phyloP scores from a whole-genome alignment of 2,113 vertebrate genomes.

The Coryphaenoides rupestris region DNA sequence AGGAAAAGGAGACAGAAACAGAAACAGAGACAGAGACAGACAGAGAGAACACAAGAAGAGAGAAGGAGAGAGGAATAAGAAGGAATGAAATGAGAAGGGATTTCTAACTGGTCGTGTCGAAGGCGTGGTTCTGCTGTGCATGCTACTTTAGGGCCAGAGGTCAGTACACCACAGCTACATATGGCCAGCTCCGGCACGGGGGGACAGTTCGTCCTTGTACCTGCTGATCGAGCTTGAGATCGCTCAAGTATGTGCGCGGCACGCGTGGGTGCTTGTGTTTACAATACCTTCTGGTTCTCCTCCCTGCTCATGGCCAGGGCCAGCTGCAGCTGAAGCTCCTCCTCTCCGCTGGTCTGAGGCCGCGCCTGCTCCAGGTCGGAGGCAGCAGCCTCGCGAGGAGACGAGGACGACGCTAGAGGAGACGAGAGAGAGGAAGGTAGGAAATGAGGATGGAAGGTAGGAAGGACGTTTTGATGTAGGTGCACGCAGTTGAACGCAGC shows the following conservation, averaged over 20 bases:
- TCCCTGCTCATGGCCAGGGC: constrained; percentile 94
- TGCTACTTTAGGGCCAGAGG: too few species aligned
- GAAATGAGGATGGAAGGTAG: neutral
- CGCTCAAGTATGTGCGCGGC: neutral
- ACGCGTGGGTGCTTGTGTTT: constrained; percentile 11
- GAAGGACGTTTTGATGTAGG: constrained; percentile 1
- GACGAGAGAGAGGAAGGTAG: neutral
- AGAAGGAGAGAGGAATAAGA: neutral
- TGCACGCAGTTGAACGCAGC: neutral
- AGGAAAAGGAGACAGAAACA: neutral
- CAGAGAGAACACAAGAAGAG: too few species aligned
- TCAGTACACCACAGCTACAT: too few species aligned
- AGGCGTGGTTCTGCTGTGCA: too few species aligned
- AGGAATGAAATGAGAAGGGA: too few species aligned
- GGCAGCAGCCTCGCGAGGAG: constrained; percentile 74
- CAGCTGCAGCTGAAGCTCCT: constrained; percentile 92
- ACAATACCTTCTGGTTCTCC: constrained; percentile 85
- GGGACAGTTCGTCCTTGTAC: neutral
- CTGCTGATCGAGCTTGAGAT: neutral
- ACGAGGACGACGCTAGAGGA: constrained; percentile 84
- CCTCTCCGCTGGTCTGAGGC: constrained; percentile 91
- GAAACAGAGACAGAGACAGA: too few species aligned
- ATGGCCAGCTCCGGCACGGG: neutral
- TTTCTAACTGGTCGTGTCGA: too few species aligned
- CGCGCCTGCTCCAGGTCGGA: constrained; percentile 92